Percentiles rank a stretch among this genome's conserved stretches.
Conservation (phyloP, 2,797 vertebrate species). For the Garrulus glandarius region DNA sequence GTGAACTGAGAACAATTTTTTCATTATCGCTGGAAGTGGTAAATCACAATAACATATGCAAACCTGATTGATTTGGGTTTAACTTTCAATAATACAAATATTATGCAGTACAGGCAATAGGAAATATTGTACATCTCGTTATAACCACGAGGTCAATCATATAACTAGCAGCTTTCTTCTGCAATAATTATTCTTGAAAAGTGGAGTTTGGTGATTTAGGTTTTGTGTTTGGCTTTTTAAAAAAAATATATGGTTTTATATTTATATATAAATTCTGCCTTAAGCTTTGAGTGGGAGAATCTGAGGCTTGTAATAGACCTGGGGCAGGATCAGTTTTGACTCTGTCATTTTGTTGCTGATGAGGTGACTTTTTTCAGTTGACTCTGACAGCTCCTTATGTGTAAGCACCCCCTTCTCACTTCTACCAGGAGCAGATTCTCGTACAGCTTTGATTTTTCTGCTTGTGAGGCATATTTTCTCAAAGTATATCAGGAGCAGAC, state of each 20-base stretch:
- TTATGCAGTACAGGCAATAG: not conserved
- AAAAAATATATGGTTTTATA: not conserved
- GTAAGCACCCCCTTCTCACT: not conserved
- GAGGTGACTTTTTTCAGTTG: not conserved
- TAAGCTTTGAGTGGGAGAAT: not conserved
- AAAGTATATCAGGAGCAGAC: not conserved
- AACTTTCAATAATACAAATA: not conserved
- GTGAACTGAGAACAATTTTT: not conserved
- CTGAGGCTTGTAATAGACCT: not conserved
- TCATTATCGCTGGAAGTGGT: not conserved
- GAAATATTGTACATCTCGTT: not conserved
- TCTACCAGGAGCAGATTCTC: not conserved
- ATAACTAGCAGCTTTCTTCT: not conserved
- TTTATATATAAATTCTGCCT: not conserved
- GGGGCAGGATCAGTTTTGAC: not conserved
- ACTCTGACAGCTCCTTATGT: not conserved
- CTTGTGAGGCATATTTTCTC: not conserved
- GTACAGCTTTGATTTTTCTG: constrained; percentile 10
- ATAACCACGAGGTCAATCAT: not conserved
- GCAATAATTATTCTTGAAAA: not conserved
- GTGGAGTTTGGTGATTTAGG: not conserved
- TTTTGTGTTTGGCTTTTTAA: not conserved
- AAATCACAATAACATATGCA: not conserved
- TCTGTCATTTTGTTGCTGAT: not conserved
- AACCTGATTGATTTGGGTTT: not conserved